Percentiles rank a stretch among this genome's conserved stretches.
Conservation (phyloP, 92 coral and sea anemone species). For the Nematostella vectensis region DNA sequence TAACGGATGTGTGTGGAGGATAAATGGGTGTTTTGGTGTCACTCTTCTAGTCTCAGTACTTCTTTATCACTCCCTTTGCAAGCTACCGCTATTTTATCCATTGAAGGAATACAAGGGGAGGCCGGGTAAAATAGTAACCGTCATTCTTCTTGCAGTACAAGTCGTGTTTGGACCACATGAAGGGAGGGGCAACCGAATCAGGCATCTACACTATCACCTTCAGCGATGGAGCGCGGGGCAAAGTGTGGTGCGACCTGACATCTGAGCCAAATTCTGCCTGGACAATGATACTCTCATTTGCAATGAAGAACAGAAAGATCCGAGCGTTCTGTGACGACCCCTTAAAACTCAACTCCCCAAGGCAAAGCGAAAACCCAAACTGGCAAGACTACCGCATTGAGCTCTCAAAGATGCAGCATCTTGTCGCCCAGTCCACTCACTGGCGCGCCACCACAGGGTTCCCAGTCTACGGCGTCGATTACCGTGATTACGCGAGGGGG, state of each 20-base stretch:
- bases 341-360: conserved; percentile 8
- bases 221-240: conserved; percentile 9
- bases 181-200: conserved; percentile 7
- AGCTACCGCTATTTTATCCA: no score
- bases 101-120: no score
- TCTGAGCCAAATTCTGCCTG: conserved; percentile 39
- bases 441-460: not conserved
- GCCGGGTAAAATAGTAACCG: not conserved
- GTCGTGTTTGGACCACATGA: not conserved
- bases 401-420: conserved; percentile 16
- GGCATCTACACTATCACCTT: conserved; percentile 27
- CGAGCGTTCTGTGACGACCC: conserved; percentile 1
- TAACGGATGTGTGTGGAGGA: no score
- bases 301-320: conserved; percentile 14
- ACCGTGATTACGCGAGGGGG: not conserved
- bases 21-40: no score
- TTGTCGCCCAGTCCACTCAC: conserved; percentile 3
- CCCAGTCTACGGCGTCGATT: not conserved
- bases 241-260: conserved; percentile 43
- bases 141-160: not conserved
- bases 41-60: no score
- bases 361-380: conserved; percentile 24
- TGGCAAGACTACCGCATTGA: conserved; percentile 40
- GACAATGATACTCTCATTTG: conserved; percentile 39
- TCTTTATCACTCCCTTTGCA: no score